Base-by-base conservation (phyloP, 2,888 invertebrate genomes). In the Caenorhabditis zanzibari region DNA sequence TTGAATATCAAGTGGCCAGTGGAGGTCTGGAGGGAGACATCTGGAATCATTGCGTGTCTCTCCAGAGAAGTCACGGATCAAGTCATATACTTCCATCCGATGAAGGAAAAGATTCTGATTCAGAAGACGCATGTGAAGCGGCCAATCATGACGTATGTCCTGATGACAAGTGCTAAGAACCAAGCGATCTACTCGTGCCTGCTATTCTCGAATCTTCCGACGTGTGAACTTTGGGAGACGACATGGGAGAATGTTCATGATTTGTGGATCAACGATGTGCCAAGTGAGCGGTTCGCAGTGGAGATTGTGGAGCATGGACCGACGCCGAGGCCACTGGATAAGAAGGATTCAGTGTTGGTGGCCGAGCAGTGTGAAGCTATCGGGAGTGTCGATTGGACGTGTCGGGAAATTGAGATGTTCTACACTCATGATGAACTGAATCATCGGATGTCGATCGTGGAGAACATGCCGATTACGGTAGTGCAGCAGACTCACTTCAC, bases 211-310 rank as follows among this genome's bases (percentile, higher is more conserved):
- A 73, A 84, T 16, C 24, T 63, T 12, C 76, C 76, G 22, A 83
- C 79, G 0, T 63, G 75, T 35, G 74, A 83, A 44, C 64, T 83
- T 41, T 73, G 64, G 59, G 66, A 69, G 32, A 79, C 83, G 22
- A 58, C 49, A 7, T 87, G 87, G 87, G 14, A 64, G 9, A 38
- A 49, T 22, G 58, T 79, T 3, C 81, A 68, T 19, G 87, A 87
- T 77, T 54, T 87, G 7, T 87, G 86, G 85, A 86, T 87, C 28
- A 84, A 85, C 5, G 86, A 85, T 41, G 63, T 84, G 28, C 84
- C 84, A 4, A 73, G 58, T 24, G 87, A 87, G 35, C 59, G 82
- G 12, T 64, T 73, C 16, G 76, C 56, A 0, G 10, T 84, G 7
- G 73, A 76, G 24, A 38, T 63, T n/a, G 52, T 41, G 12, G 56